Conservation (phyloP, 2,888 invertebrate species). For the Gibbula magus region DNA sequence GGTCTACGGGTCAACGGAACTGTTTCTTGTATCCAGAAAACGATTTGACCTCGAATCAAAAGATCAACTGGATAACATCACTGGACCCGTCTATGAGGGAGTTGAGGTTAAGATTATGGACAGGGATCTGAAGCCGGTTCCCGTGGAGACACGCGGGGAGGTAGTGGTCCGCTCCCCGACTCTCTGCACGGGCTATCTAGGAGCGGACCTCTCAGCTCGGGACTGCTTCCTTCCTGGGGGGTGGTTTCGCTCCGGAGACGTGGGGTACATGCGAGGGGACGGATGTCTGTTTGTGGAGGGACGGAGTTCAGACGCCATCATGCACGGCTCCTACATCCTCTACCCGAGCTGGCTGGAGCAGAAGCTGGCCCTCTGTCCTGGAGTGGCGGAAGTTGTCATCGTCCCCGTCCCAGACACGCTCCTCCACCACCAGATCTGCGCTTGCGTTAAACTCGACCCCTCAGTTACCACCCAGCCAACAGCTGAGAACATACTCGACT, state of each 20-base stretch:
- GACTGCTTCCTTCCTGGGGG: constrained; percentile 36
- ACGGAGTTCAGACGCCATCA: constrained; percentile 39
- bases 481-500: neutral
- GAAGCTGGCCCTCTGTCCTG: constrained; percentile 21
- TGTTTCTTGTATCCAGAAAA: neutral
- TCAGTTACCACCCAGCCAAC: neutral
- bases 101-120: neutral
- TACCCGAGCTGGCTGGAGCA: constrained; percentile 45
- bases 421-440: constrained; percentile 41
- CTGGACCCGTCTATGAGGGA: neutral
- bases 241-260: constrained; percentile 44
- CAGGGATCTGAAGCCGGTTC: constrained; percentile 22
- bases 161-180: constrained; percentile 33
- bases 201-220: constrained; percentile 25
- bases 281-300: constrained; percentile 36
- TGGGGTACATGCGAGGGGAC: constrained; percentile 30
- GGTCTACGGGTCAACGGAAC: neutral
- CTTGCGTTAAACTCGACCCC: constrained; percentile 33
- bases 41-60: no score
- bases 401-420: constrained; percentile 41
- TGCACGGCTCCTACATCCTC: constrained; percentile 35
- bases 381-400: constrained; percentile 32
- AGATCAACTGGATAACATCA: neutral
- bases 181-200: constrained; percentile 33
- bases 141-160: constrained; percentile 33